Percentiles rank a stretch among this genome's conserved stretches.
Conservation (phyloP, 2,888 invertebrate genomes). For the Agrilus biguttatus region DNA sequence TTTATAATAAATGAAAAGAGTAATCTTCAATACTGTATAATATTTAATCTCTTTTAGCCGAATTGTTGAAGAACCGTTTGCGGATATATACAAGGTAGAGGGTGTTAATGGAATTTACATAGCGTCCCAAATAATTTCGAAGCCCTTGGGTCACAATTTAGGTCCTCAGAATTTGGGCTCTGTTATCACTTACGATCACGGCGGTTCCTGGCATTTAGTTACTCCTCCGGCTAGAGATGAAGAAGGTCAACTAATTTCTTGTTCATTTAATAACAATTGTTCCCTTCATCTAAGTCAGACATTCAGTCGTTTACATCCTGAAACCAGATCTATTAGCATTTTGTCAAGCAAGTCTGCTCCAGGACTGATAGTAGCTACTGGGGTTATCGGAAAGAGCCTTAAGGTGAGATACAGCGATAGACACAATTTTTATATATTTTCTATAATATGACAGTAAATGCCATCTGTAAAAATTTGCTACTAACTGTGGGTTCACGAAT, state of each 20-base stretch:
- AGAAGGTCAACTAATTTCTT: conserved; percentile 51
- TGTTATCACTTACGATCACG: conserved; percentile 75
- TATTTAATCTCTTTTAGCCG: conserved; percentile 50
- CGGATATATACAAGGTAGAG: conserved; percentile 76
- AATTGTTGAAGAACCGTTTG: conserved; percentile 66
- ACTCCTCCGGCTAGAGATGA: conserved; percentile 56
- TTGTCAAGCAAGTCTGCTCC: conserved; percentile 78
- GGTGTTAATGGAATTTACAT: conserved; percentile 82
- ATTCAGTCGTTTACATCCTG: conserved; percentile 70
- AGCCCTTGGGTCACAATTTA: conserved; percentile 39
- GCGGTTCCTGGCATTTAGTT: conserved; percentile 66
- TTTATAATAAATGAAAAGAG: not conserved
- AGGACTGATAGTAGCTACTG: conserved; percentile 77
- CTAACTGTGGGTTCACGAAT: too few species aligned
- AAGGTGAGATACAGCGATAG: conserved; percentile 29
- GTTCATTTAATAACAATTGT: conserved; percentile 51
- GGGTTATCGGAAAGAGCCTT: conserved; percentile 60
- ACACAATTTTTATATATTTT: too few species aligned
- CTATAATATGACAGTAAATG: too few species aligned
- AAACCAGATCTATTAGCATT: conserved; percentile 64
- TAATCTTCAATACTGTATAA: not conserved
- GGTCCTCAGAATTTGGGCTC: conserved; percentile 65
- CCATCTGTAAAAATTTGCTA: too few species aligned
- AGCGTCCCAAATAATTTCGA: conserved; percentile 58
- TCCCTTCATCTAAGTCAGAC: conserved; percentile 79